Evolutionary conservation across 2,113 vertebrate genomes (phyloP), one percentile per base, ranked within the genome.

Genomic region (cattle (Bos taurus)): DNA sequence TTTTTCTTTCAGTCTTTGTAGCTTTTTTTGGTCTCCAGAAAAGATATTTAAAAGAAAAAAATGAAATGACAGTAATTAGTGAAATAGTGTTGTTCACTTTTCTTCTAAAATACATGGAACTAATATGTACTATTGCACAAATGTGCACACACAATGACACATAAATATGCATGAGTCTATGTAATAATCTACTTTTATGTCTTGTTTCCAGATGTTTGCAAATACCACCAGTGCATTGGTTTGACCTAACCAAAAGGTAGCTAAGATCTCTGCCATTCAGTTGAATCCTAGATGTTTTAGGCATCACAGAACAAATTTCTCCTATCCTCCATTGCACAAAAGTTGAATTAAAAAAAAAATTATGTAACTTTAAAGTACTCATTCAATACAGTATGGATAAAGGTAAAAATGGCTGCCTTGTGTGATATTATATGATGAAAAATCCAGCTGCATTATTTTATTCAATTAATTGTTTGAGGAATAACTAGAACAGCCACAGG

Each of bases 151-250:
- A 28, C 30, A 77, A 48, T 78, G 36, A 83, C 48, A 84, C 43
- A 88, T 71, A 46, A 84, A 74, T 74, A 95, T 94, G 43, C 74
- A 89, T 88, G 67, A 86, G 13, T 28, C 36, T 94, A 90, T 82
- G 93, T 88, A 84, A 97, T 90, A 64, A 83, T 95, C 67, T 88
- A 87, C 71, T 89, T 95, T 96, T 88, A 95, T 91, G 82, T 96
- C 60, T 95, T 91, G 15, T 94, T 95, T 90, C 93, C 71, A 92
- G 89, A 97, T 98, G 83, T 90, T 96, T 96, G 54, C 77, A 92
- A 71, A 96, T 80, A 95, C 21, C 77, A 84, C 50, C 36, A 62
- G 84, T 71, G 21, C 15, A 62, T 17, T 95, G 60, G 59, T 74
- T 71, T 96, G 90, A 96, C 84, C 59, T 48, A 46, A 81, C 74